phyloP scores from a whole-genome alignment of 2,797 vertebrate species.

The Lithobates sylvaticus region DNA sequence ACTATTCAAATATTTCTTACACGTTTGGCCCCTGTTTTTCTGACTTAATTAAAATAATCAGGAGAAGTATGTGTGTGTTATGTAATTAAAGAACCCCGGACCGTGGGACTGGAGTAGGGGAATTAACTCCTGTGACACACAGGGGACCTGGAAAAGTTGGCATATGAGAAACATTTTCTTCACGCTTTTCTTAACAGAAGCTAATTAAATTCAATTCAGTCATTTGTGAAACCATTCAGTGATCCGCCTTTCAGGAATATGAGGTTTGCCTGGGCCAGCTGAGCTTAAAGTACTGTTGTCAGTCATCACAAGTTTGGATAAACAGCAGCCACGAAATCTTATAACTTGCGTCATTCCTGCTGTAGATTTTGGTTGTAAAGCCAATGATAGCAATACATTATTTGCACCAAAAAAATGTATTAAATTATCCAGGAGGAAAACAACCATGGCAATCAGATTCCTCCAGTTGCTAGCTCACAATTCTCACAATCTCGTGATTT shows the following conservation, averaged over 20 bases:
- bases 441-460: too few relatives aligned
- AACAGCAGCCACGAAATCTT: constrained; percentile 30
- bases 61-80: not conserved
- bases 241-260: constrained; percentile 20
- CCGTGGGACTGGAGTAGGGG: not conserved
- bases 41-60: not conserved
- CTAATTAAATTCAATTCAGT: constrained; percentile 3
- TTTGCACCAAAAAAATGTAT: too few relatives aligned
- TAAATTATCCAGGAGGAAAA: too few relatives aligned
- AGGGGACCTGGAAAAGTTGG: not conserved
- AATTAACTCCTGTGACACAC: not conserved
- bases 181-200: constrained; percentile 20
- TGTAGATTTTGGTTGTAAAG: not conserved
- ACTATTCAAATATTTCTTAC: not conserved
- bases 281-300: constrained; percentile 32
- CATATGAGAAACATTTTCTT: constrained; percentile 8
- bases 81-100: constrained; percentile 5
- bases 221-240: constrained; percentile 11
- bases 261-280: constrained; percentile 19
- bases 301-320: constrained; percentile 36
- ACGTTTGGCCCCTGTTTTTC: not conserved
- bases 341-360: constrained; percentile 19
- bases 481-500: too few relatives aligned
- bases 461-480: too few relatives aligned
- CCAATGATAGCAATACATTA: not conserved